Percentiles rank a stretch among this genome's conserved stretches.
Evolutionary conservation across 1,140 invertebrate genomes (phyloP).

Genomic region (Copidosoma floridanum): DNA sequence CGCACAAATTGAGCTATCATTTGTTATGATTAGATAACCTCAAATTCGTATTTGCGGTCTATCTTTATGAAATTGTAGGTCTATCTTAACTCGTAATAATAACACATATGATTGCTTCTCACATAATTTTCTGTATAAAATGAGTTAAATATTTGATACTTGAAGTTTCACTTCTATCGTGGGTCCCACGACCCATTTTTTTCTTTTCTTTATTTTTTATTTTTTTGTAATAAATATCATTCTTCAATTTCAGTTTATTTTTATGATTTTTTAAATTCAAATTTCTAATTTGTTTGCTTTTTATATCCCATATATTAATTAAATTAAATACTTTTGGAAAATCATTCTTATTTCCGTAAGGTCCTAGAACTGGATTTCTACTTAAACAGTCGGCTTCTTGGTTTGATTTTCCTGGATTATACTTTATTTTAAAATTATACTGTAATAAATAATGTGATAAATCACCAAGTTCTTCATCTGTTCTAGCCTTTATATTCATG

Average conservation of each 20-base stretch:
- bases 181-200: too few relatives aligned
- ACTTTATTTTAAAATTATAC: constrained; percentile 8
- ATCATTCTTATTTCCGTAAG: neutral
- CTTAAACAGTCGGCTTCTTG: too few relatives aligned
- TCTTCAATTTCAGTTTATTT: neutral
- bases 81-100: too few relatives aligned
- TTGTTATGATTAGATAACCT: neutral
- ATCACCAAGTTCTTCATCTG: constrained; percentile 2
- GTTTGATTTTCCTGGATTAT: too few relatives aligned
- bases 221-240: neutral
- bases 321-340: neutral
- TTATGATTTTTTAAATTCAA: neutral
- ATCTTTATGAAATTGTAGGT: too few relatives aligned
- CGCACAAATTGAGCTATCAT: too few relatives aligned
- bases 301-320: neutral
- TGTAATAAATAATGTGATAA: constrained; percentile 12
- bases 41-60: too few relatives aligned
- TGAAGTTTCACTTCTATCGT: too few relatives aligned
- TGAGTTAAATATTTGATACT: too few relatives aligned
- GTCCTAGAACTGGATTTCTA: neutral
- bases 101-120: too few relatives aligned
- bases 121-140: too few relatives aligned
- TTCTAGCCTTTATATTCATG: too few relatives aligned
- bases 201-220: neutral
- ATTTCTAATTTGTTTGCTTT: neutral